Evolutionary conservation across 2,113 vertebrate genomes (phyloP).

Genomic region (Microcebus griseorufus): DNA sequence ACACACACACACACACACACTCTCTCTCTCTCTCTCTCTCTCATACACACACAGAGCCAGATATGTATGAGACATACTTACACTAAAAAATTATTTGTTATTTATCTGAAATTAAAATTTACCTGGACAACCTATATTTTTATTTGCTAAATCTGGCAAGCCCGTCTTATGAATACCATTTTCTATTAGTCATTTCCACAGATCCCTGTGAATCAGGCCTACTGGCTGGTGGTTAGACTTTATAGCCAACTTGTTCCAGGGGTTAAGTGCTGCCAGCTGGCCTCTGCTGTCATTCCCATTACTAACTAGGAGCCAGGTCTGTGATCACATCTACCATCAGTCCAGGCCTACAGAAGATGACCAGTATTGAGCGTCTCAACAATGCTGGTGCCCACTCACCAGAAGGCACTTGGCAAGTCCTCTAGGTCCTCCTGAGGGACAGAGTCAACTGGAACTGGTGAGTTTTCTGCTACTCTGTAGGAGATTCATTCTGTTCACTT

Average conservation of each 20-base stretch:
- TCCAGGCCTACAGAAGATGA: background rate
- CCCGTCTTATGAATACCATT: background rate
- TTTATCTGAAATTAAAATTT: background rate
- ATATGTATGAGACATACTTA: background rate
- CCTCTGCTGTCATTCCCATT: background rate
- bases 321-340: background rate
- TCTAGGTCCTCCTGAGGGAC: background rate
- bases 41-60: background rate
- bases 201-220: background rate
- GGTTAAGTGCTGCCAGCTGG: background rate
- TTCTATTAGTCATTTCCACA: background rate
- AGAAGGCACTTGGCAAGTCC: background rate
- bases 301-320: background rate
- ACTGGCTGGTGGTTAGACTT: background rate
- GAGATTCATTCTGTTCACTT: background rate
- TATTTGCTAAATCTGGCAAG: background rate
- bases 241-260: background rate
- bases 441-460: background rate
- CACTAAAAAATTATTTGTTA: background rate
- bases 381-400: background rate
- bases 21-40: no score
- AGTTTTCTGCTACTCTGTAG: background rate
- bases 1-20: background rate
- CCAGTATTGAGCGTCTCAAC: background rate
- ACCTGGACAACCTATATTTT: background rate